These are phyloP conservation scores for Percina caprodes DNA, from an alignment of 2,113 vertebrate species.

Conservation along the genomic window DNA sequence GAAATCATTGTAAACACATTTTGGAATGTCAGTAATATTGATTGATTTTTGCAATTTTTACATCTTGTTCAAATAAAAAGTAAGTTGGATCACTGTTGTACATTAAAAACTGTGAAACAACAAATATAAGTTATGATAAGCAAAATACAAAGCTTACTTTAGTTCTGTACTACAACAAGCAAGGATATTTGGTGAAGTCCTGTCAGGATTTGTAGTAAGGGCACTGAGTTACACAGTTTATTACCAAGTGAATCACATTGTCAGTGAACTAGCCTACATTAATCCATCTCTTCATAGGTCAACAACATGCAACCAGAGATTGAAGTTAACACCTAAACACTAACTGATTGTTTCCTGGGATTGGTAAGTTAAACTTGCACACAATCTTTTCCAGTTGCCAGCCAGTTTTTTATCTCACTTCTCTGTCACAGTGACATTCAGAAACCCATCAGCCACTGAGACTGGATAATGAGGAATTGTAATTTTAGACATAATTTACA, in stretches of 20 bases:
- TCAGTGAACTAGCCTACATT: constrained; percentile 7
- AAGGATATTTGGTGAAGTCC: constrained; percentile 41
- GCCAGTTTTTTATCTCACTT: neutral
- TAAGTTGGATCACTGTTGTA: constrained; percentile 10
- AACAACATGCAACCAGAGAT: constrained; percentile 44
- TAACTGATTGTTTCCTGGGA: neutral
- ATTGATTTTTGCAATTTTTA: constrained; percentile 38
- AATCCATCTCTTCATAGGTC: constrained; percentile 31
- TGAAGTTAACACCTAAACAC: constrained; percentile 6
- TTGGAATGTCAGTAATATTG: constrained; percentile 61
- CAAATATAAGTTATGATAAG: constrained; percentile 19
- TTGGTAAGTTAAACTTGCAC: neutral
- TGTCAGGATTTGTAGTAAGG: constrained; percentile 22
- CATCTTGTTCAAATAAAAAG: constrained; percentile 15
- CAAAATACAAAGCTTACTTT: constrained; percentile 33
- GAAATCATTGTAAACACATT: constrained; percentile 61
- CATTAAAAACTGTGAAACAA: constrained; percentile 46
- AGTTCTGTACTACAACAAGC: constrained; percentile 43
- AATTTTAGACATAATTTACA: constrained; percentile 6
- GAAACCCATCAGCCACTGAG: neutral
- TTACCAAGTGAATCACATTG: constrained; percentile 45
- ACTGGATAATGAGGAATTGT: neutral
- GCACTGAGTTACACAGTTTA: constrained; percentile 42
- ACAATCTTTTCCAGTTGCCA: neutral
- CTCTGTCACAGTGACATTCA: neutral